These are phyloP conservation scores for Nannoperca australis DNA, from an alignment of 2,797 vertebrate genomes.

Conservation along the genomic window DNA sequence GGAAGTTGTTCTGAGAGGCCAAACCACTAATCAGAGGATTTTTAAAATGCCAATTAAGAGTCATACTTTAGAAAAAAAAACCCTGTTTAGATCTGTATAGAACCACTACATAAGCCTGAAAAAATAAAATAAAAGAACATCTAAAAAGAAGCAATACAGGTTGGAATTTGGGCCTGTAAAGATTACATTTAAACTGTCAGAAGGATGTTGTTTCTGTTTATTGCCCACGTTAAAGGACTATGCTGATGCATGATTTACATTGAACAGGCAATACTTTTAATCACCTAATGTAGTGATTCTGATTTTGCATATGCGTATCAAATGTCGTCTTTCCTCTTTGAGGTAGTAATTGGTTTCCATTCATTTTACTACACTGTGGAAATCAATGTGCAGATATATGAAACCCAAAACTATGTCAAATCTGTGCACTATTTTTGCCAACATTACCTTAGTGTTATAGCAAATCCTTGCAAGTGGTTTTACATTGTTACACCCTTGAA, in stretches of 20 bases:
- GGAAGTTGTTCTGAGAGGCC: neutral
- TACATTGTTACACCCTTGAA: neutral
- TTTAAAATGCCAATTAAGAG: neutral
- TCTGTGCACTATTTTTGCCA: neutral
- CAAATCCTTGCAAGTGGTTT: constrained; percentile 2
- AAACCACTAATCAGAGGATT: neutral
- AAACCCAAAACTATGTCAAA: constrained; percentile 6
- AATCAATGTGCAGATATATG: neutral
- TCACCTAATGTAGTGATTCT: neutral
- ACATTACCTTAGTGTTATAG: neutral
- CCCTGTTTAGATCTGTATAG: neutral
- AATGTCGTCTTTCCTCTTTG: neutral
- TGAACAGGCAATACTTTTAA: neutral
- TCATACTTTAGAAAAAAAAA: neutral
- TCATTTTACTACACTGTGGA: neutral
- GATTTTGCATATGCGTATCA: neutral
- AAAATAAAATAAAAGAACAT: neutral
- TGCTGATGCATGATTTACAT: neutral
- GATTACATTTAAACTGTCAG: neutral
- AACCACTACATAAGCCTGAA: neutral
- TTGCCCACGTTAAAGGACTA: neutral
- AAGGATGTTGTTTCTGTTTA: neutral
- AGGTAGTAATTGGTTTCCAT: neutral
- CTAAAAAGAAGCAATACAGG: neutral
- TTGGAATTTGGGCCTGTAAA: neutral